Evolutionary conservation across 2,113 vertebrate genomes (phyloP).

Genomic region (Dasypus novemcinctus): DNA sequence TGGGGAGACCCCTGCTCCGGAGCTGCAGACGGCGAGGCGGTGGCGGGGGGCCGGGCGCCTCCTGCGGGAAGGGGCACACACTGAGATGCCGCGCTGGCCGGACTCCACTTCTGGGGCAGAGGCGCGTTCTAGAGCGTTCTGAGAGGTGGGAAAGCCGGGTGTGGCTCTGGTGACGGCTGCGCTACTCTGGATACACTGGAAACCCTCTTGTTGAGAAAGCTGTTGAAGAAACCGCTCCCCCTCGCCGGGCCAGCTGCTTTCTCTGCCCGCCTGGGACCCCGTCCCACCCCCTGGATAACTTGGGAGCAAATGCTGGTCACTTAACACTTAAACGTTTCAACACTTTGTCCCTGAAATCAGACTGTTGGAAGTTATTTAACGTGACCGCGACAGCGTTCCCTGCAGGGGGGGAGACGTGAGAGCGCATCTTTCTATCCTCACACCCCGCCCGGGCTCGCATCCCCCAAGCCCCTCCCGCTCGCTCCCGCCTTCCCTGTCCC

Average conservation of each 20-base stretch:
- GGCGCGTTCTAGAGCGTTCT: not conserved
- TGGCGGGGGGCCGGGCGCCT: not conserved
- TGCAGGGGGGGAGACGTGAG: no score
- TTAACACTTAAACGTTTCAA: not conserved
- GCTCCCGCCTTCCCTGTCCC: no score
- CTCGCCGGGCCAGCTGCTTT: no score
- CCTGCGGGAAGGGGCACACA: not conserved
- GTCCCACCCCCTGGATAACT: rapidly evolving
- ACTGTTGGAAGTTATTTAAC: not conserved
- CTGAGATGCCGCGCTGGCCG: no score
- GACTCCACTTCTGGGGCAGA: not conserved
- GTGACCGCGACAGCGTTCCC: rapidly evolving
- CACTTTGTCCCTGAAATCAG: rapidly evolving
- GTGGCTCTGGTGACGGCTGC: rapidly evolving
- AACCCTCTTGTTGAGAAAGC: rapidly evolving
- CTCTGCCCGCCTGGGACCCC: no score
- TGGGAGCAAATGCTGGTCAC: not conserved
- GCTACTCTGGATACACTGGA: not conserved
- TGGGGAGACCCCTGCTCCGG: not conserved
- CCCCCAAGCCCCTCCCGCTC: no score
- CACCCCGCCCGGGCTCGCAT: no score
- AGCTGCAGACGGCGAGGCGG: no score
- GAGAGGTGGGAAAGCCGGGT: rapidly evolving
- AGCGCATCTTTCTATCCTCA: rapidly evolving
- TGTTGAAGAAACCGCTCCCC: no score